These are phyloP conservation scores for Leptinotarsa peninsularis DNA, from an alignment of 2,888 invertebrate species.

Conservation along the genomic window DNA sequence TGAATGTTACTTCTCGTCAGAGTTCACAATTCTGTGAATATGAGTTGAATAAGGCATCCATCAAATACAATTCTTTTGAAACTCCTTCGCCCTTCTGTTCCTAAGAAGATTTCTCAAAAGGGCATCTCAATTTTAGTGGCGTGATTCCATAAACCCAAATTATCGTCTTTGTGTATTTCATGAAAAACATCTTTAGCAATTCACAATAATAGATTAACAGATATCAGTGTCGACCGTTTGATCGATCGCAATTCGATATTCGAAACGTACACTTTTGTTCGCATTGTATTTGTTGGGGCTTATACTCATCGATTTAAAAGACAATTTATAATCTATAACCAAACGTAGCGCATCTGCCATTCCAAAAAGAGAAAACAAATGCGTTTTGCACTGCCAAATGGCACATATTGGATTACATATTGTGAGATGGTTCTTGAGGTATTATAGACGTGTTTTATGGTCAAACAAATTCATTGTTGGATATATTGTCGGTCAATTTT, in stretches of 20 bases:
- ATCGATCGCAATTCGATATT: constrained; percentile 56
- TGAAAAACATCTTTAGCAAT: constrained; percentile 42
- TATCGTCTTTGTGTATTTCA: constrained; percentile 38
- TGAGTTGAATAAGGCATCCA: constrained; percentile 6
- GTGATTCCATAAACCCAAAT: constrained; percentile 46
- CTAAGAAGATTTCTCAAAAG: constrained; percentile 23
- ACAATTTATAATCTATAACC: constrained; percentile 44
- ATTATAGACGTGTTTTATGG: constrained; percentile 37
- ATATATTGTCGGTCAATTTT: constrained; percentile 28
- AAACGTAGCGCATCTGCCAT: constrained; percentile 47
- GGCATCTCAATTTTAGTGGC: constrained; percentile 40
- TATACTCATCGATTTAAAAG: constrained; percentile 46
- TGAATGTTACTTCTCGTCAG: background rate
- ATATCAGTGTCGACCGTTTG: constrained; percentile 54
- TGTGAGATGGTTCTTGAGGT: constrained; percentile 43
- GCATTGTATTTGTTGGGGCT: constrained; percentile 38
- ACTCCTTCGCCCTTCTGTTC: background rate
- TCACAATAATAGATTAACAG: constrained; percentile 52
- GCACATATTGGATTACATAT: constrained; percentile 50
- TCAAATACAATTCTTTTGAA: constrained; percentile 1
- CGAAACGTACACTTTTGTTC: constrained; percentile 43
- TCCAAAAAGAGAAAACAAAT: constrained; percentile 48
- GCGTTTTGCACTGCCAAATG: constrained; percentile 50
- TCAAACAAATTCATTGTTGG: constrained; percentile 45
- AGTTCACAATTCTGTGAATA: background rate